Evolutionary conservation across 1,140 invertebrate genomes (phyloP).

Genomic region (Tenebrio molitor): DNA sequence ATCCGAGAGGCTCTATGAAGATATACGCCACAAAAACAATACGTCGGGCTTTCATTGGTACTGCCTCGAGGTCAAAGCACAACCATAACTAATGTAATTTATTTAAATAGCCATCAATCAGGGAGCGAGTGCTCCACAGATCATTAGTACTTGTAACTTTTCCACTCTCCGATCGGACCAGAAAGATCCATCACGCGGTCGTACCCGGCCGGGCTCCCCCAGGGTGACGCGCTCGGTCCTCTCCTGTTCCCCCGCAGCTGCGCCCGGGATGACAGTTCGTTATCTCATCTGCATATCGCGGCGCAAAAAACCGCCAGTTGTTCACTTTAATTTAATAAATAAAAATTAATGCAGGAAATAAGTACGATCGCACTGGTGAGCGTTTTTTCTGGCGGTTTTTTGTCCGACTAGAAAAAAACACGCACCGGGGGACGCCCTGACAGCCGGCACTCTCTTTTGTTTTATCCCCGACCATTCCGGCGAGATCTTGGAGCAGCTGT

Average conservation of each 20-base stretch:
- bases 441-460: constrained; percentile 12
- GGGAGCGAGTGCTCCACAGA: not conserved
- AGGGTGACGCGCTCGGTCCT: not conserved
- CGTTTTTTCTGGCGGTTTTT: constrained; percentile 12
- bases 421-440: constrained; percentile 1
- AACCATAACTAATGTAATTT: constrained; percentile 24
- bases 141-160: constrained; percentile 4
- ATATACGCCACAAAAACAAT: constrained; percentile 16
- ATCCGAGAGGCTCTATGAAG: constrained; percentile 18
- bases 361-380: constrained; percentile 18
- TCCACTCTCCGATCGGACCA: too few relatives aligned
- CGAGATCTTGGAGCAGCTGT: constrained; percentile 31
- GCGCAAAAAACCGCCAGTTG: constrained; percentile 6
- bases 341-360: constrained; percentile 38
- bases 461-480: constrained; percentile 2
- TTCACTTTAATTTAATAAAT: constrained; percentile 28
- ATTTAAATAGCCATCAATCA: constrained; percentile 37
- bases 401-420: constrained; percentile 5
- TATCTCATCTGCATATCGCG: constrained; percentile 36
- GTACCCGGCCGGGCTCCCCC: not conserved
- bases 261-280: constrained; percentile 17
- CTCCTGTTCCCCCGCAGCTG: constrained; percentile 19
- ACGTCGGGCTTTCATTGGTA: not conserved
- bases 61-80: not conserved
- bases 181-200: too few relatives aligned